These are phyloP conservation scores for Rhaphigaster nebulosa DNA, from an alignment of 2,888 invertebrate genomes.

Conservation along the genomic window DNA sequence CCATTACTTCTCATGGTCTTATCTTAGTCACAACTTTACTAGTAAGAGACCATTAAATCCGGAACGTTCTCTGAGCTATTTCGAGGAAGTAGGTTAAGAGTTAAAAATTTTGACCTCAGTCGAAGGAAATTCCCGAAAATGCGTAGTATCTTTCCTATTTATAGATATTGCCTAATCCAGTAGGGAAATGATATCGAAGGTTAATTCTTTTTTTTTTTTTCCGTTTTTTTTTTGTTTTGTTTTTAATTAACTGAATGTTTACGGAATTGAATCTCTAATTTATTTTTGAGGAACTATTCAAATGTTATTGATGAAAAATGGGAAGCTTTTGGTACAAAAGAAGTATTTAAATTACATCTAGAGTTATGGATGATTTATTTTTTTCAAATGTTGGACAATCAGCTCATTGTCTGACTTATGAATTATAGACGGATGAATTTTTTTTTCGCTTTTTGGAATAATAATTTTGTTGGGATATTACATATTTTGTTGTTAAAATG, in stretches of 20 bases:
- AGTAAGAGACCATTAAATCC: not conserved
- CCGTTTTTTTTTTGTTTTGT: not conserved
- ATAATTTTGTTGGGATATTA: no score
- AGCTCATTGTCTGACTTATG: no score
- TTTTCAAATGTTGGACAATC: no score
- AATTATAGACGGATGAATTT: no score
- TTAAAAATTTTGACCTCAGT: not conserved
- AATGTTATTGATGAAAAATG: not conserved
- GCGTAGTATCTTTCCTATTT: constrained; percentile 9
- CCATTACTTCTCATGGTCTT: not conserved
- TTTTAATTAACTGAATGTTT: not conserved
- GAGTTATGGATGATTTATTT: no score
- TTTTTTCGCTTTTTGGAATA: no score
- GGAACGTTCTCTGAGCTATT: not conserved
- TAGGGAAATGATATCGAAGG: constrained; percentile 13
- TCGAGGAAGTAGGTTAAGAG: constrained; percentile 24
- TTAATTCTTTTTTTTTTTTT: not conserved
- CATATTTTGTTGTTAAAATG: no score
- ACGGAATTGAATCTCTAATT: not conserved
- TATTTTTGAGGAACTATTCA: not conserved
- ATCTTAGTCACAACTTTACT: constrained; percentile 2
- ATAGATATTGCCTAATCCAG: constrained; percentile 1
- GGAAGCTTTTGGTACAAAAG: not conserved
- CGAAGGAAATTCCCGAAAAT: not conserved
- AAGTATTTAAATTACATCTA: no score